These are phyloP conservation scores for Pan paniscus DNA, from an alignment of 2,113 vertebrate species.

Conservation along the genomic window DNA sequence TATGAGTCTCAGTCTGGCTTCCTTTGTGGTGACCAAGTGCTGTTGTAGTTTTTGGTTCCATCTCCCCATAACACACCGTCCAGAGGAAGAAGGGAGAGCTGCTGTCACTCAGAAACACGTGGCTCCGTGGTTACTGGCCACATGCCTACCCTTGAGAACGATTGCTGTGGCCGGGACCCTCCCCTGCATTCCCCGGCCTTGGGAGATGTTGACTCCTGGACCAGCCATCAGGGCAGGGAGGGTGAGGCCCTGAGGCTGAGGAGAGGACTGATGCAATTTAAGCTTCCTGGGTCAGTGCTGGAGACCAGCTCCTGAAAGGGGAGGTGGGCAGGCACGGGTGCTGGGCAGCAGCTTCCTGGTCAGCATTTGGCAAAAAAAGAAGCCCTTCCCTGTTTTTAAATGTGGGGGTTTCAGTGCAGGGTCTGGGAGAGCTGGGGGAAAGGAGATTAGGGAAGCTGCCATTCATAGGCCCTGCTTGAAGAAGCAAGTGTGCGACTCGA, in stretches of 20 bases:
- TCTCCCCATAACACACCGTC: fast-evolving
- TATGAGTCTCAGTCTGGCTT: neutral
- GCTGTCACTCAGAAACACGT: fast-evolving
- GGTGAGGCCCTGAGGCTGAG: neutral
- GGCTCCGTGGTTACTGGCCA: neutral
- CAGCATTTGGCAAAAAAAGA: fast-evolving
- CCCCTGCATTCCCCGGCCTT: fast-evolving
- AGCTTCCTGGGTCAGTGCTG: no score
- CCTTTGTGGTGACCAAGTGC: neutral
- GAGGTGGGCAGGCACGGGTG: fast-evolving
- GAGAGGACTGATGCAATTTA: fast-evolving
- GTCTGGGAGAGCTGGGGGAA: no score
- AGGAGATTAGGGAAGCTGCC: neutral
- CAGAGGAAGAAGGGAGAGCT: neutral
- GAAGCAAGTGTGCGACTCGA: fast-evolving
- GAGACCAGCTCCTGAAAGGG: neutral
- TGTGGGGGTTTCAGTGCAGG: neutral
- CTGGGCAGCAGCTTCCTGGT: fast-evolving
- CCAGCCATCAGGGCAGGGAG: neutral
- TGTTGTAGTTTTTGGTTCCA: fast-evolving
- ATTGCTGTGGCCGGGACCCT: neutral
- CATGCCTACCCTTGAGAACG: neutral
- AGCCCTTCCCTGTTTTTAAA: neutral
- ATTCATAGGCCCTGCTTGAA: fast-evolving
- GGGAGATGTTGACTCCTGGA: neutral